Evolutionary conservation across 2,113 vertebrate genomes (phyloP).

Genomic region (Dermatemys mawii): DNA sequence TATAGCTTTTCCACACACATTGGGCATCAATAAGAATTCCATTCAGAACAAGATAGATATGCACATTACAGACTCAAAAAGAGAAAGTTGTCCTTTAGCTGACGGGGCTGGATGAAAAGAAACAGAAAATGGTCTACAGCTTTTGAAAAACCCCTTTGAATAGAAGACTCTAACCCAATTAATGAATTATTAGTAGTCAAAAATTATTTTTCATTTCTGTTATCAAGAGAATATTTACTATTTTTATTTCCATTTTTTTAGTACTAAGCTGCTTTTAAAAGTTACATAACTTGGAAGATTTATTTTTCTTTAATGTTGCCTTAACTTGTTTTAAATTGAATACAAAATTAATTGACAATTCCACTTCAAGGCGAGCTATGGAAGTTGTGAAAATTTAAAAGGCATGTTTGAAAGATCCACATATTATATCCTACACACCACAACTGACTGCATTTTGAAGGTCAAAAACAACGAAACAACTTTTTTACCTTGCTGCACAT

Average conservation of each 20-base stretch:
- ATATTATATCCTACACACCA: not conserved
- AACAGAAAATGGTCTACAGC: not conserved
- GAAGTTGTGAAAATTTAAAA: not conserved
- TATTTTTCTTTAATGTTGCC: not conserved
- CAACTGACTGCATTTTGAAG: not conserved
- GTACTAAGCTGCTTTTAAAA: not conserved
- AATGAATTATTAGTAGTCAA: not conserved
- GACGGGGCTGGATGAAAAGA: not conserved
- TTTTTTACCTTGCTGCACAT: not conserved
- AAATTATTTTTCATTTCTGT: not conserved
- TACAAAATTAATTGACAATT: not conserved
- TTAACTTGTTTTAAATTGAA: not conserved
- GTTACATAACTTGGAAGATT: not conserved
- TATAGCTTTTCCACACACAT: too few species aligned
- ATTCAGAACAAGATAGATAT: not conserved
- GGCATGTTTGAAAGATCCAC: not conserved
- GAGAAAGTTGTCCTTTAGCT: not conserved
- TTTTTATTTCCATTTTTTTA: not conserved
- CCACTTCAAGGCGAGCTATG: not conserved
- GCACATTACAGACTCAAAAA: not conserved
- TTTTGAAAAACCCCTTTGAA: not conserved
- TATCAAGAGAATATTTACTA: slow-evolving; percentile 1
- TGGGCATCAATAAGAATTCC: not conserved
- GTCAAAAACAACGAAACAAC: not conserved
- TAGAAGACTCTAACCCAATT: not conserved